These are phyloP conservation scores for Ametastegia equiseti DNA, from an alignment of 2,888 invertebrate genomes.

Conservation along the genomic window DNA sequence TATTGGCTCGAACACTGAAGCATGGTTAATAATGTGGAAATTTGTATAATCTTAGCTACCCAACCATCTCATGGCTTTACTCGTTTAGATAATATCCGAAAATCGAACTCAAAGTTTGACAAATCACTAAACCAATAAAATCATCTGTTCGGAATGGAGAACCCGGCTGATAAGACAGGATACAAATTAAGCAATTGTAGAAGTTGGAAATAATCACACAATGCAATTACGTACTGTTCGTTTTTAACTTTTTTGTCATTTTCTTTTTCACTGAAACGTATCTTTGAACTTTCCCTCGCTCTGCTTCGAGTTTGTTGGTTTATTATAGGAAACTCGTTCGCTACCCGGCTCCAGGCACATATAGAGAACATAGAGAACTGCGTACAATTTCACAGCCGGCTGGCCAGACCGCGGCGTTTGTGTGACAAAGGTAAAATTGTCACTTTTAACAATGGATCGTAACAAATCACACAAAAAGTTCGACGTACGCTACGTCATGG, in stretches of 20 bases:
- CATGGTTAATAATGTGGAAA: slow-evolving; percentile 25
- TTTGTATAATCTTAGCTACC: neutral
- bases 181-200: neutral
- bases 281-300: neutral
- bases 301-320: slow-evolving; percentile 14
- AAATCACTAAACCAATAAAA: neutral
- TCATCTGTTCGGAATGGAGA: neutral
- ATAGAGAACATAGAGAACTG: slow-evolving; percentile 1
- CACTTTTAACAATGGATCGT: slow-evolving; percentile 47
- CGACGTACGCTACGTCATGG: neutral
- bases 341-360: neutral
- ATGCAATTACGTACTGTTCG: neutral
- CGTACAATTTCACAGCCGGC: slow-evolving; percentile 69
- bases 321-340: slow-evolving; percentile 19
- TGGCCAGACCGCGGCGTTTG: slow-evolving; percentile 55
- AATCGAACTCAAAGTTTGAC: neutral
- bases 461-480: slow-evolving; percentile 41
- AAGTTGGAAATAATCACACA: neutral
- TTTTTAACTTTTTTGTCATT: neutral
- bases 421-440: slow-evolving; percentile 58
- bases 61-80: neutral
- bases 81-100: neutral
- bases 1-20: neutral
- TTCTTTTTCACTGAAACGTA: neutral
- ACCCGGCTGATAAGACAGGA: neutral